phyloP scores from a whole-genome alignment of 2,113 vertebrate species.

The Archilochus colubris region DNA sequence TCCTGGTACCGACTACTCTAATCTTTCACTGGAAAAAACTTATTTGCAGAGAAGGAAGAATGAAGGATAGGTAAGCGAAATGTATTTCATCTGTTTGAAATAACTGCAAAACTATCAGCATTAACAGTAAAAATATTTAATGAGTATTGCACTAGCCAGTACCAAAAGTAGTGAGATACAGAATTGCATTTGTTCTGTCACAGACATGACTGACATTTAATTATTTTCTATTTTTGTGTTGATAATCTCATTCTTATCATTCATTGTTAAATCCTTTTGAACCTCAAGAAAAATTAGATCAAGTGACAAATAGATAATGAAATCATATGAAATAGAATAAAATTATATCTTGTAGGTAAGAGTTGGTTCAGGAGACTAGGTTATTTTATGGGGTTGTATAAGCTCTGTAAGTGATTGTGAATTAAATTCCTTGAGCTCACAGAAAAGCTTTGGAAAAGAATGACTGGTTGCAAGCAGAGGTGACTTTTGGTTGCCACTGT shows the following conservation, averaged over 20 bases:
- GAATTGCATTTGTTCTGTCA: constrained; percentile 79
- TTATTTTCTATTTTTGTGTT: constrained; percentile 83
- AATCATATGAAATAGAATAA: constrained; percentile 79
- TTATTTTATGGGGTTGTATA: constrained; percentile 71
- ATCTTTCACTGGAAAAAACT: constrained; percentile 63
- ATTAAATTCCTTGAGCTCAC: constrained; percentile 61
- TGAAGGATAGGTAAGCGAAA: constrained; percentile 62
- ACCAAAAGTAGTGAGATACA: constrained; percentile 76
- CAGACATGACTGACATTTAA: constrained; percentile 82
- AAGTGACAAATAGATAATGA: constrained; percentile 83
- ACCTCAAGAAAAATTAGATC: constrained; percentile 78
- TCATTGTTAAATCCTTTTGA: constrained; percentile 79
- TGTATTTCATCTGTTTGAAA: constrained; percentile 57
- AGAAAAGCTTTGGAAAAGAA: constrained; percentile 53
- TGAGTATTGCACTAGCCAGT: constrained; percentile 72
- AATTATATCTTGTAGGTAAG: constrained; percentile 80
- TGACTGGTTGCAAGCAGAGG: constrained; percentile 38
- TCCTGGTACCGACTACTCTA: constrained; percentile 62
- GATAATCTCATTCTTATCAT: constrained; percentile 82
- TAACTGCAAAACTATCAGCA: constrained; percentile 68
- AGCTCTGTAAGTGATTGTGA: constrained; percentile 55
- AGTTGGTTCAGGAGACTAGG: constrained; percentile 63
- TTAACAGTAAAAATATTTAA: constrained; percentile 74
- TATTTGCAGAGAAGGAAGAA: constrained; percentile 57
- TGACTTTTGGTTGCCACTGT: constrained; percentile 51